phyloP scores from a whole-genome alignment of 2,888 invertebrate species.

The Macrophya alboannulata region DNA sequence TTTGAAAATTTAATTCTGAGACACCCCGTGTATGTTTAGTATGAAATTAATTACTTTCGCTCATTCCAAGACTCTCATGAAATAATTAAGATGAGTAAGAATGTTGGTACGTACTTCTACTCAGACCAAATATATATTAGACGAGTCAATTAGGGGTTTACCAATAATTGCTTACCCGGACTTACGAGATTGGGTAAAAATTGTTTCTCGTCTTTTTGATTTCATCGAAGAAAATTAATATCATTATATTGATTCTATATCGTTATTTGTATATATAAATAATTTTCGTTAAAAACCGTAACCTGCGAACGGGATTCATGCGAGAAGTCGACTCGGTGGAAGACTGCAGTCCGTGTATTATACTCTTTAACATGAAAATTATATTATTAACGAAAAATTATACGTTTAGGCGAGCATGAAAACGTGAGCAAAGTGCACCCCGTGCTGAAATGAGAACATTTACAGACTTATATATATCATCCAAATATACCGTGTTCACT shows the following conservation, averaged over 20 bases:
- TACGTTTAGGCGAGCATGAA: constrained; percentile 42
- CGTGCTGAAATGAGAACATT: constrained; percentile 32
- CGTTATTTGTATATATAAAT: background rate
- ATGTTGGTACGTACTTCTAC: background rate
- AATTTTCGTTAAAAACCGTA: background rate
- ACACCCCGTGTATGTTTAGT: constrained; percentile 20
- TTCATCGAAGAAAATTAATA: no score
- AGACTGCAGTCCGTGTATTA: background rate
- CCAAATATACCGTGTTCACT: constrained; percentile 44
- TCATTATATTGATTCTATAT: background rate
- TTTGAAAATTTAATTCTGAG: no score
- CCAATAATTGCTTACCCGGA: constrained; percentile 5
- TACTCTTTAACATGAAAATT: background rate
- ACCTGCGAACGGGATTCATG: background rate
- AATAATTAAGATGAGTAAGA: background rate
- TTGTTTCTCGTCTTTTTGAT: background rate
- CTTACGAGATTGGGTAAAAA: background rate
- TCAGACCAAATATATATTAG: background rate
- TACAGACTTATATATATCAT: constrained; percentile 32
- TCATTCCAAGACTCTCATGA: background rate
- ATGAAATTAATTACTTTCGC: constrained; percentile 33
- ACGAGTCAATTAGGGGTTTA: constrained; percentile 10
- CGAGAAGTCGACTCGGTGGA: constrained; percentile 1
- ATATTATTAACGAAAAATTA: constrained; percentile 3
- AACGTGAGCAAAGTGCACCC: constrained; percentile 33